Evolutionary conservation across 1,140 invertebrate species (phyloP).

Genomic region (Drosophila tsacasi): DNA sequence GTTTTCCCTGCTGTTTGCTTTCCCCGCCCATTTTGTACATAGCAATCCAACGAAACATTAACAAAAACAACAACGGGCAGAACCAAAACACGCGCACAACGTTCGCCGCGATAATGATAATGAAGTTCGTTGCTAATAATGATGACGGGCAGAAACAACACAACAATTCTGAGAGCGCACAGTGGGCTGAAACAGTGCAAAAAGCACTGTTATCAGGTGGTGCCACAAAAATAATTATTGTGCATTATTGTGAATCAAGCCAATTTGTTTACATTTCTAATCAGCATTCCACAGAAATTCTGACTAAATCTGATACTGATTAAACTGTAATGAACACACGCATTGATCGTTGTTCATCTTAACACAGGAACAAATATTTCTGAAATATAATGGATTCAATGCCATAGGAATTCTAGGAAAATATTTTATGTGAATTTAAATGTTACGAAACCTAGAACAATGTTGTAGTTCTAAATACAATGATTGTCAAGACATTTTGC

Average conservation of each 20-base stretch:
- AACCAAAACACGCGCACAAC: constrained; percentile 72
- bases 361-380: too few relatives aligned
- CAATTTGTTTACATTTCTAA: constrained; percentile 4
- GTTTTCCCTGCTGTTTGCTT: constrained; percentile 44
- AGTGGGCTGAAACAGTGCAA: constrained; percentile 33
- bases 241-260: not conserved
- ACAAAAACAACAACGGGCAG: constrained; percentile 48
- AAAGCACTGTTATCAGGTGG: not conserved
- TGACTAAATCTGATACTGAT: constrained; percentile 8
- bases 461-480: too few relatives aligned
- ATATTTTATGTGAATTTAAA: too few relatives aligned
- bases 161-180: constrained; percentile 55
- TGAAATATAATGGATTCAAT: too few relatives aligned
- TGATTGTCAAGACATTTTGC: too few relatives aligned
- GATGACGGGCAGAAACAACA: constrained; percentile 73
- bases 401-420: too few relatives aligned
- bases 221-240: not conserved
- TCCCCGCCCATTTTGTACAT: constrained; percentile 24
- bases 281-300: constrained; percentile 1
- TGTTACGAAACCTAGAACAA: too few relatives aligned
- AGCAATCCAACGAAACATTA: constrained; percentile 50
- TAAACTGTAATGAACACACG: too few relatives aligned
- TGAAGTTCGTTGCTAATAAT: constrained; percentile 77
- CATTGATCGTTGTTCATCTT: too few relatives aligned
- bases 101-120: constrained; percentile 68